A percentile compares a stretch with the other conserved stretches of the same genome.
phyloP scores from a whole-genome alignment of 2,888 invertebrate genomes.

The Hydrotaea cyrtoneurina region DNA sequence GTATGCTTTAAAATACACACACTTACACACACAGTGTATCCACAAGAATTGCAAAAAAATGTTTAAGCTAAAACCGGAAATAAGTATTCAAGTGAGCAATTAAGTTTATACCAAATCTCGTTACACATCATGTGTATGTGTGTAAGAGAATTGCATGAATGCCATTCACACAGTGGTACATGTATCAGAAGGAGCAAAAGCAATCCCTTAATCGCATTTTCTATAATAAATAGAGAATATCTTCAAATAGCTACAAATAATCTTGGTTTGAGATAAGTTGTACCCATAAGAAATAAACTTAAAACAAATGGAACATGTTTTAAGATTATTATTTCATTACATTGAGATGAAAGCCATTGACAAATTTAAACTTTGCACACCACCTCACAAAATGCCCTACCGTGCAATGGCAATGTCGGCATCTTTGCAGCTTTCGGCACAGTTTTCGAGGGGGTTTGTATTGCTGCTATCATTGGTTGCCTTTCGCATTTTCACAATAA shows the following conservation, averaged over 20 bases:
- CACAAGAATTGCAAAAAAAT: conserved; percentile 29
- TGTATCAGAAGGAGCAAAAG: neutral
- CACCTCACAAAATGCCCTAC: too few species aligned
- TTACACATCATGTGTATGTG: neutral
- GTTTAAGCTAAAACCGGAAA: conserved; percentile 53
- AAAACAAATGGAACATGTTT: too few species aligned
- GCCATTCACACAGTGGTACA: neutral
- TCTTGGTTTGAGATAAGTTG: too few species aligned
- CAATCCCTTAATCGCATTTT: too few species aligned
- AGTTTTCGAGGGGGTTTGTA: neutral
- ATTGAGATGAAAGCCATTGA: neutral
- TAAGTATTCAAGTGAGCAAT: conserved; percentile 58
- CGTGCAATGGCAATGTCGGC: neutral
- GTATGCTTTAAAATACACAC: conserved; percentile 7
- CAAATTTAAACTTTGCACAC: too few species aligned
- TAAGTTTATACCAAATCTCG: conserved; percentile 50
- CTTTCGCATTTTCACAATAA: conserved; percentile 34
- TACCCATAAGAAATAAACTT: too few species aligned
- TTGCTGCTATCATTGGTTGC: conserved; percentile 12
- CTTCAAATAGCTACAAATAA: too few species aligned
- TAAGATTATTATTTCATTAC: too few species aligned
- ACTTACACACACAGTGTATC: neutral
- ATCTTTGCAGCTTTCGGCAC: neutral
- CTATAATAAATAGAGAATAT: too few species aligned
- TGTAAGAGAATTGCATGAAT: neutral